Evolutionary conservation across 2,888 invertebrate genomes (phyloP).

Genomic region (Trichogramma evanescens): DNA sequence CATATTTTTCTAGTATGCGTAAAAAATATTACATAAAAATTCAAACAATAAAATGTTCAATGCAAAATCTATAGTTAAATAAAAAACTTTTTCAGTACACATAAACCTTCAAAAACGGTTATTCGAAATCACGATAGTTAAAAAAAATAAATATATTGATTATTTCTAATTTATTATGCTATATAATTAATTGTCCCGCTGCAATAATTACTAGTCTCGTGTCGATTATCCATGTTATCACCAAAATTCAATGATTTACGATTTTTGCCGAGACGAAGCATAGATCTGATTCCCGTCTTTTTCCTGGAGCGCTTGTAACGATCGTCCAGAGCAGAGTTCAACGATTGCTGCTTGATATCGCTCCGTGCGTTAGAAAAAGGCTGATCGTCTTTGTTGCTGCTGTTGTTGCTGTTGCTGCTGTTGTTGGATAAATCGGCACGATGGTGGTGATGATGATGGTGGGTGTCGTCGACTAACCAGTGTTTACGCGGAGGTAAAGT

Average conservation of each 20-base stretch:
- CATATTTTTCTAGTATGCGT: slow-evolving; percentile 1
- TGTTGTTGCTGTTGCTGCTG: slow-evolving; percentile 45
- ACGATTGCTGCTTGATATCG: slow-evolving; percentile 71
- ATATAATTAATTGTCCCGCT: slow-evolving; percentile 46
- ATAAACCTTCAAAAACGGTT: slow-evolving; percentile 15
- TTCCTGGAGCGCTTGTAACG: slow-evolving; percentile 43
- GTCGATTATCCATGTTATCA: slow-evolving; percentile 41
- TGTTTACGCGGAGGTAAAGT: slow-evolving; percentile 63
- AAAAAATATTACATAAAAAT: slow-evolving; percentile 10
- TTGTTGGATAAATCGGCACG: slow-evolving; percentile 62
- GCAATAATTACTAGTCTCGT: slow-evolving; percentile 44
- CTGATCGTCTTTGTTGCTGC: slow-evolving; percentile 37
- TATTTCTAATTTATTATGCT: slow-evolving; percentile 33
- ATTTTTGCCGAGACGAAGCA: slow-evolving; percentile 44
- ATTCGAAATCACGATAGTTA: slow-evolving; percentile 10
- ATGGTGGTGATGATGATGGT: slow-evolving; percentile 65
- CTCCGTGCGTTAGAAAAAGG: slow-evolving; percentile 62
- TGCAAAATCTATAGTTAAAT: slow-evolving; percentile 14
- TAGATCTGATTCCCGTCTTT: slow-evolving; percentile 43
- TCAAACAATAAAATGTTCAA: slow-evolving; percentile 15
- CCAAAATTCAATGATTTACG: slow-evolving; percentile 45
- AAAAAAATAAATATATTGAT: slow-evolving; percentile 17
- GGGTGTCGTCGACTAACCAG: slow-evolving; percentile 71
- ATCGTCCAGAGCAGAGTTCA: slow-evolving; percentile 56
- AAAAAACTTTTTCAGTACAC: slow-evolving; percentile 5